These are phyloP conservation scores for Acromyrmex echinatior DNA, from an alignment of 1,140 invertebrate genomes.

Conservation along the genomic window DNA sequence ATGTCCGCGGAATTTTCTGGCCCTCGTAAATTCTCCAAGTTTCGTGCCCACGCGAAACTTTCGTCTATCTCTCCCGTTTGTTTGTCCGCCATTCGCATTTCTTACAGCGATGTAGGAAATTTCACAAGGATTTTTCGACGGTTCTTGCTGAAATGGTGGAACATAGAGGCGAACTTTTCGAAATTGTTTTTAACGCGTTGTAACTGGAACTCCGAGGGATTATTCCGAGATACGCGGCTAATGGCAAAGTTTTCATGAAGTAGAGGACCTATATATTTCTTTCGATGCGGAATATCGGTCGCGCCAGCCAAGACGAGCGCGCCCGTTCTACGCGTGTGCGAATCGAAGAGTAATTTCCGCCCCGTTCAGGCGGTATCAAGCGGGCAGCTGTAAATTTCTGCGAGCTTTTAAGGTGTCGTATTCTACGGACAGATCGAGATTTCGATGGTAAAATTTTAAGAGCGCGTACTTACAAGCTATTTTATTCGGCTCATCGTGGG, in stretches of 20 bases:
- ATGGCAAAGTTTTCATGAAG: slow-evolving; percentile 46
- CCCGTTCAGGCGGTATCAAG: slow-evolving; percentile 52
- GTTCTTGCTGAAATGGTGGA: background rate
- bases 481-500: background rate
- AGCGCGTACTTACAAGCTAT: slow-evolving; percentile 34
- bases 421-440: slow-evolving; percentile 34
- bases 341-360: slow-evolving; percentile 64
- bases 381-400: slow-evolving; percentile 55
- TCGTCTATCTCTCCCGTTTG: slow-evolving; percentile 10
- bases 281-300: slow-evolving; percentile 58
- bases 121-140: slow-evolving; percentile 33
- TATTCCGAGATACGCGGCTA: slow-evolving; percentile 44
- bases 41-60: slow-evolving; percentile 44
- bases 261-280: slow-evolving; percentile 48
- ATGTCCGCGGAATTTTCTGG: slow-evolving; percentile 32
- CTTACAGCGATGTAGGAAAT: slow-evolving; percentile 47
- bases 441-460: slow-evolving; percentile 58
- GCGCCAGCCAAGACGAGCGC: slow-evolving; percentile 1
- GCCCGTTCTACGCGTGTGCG: slow-evolving; percentile 36
- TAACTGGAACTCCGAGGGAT: slow-evolving; percentile 30
- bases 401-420: slow-evolving; percentile 62
- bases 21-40: slow-evolving; percentile 58
- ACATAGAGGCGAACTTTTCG: slow-evolving; percentile 25
- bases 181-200: slow-evolving; percentile 62
- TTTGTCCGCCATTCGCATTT: slow-evolving; percentile 56